Conservation (phyloP, 2,113 vertebrate species). For the Thryonomys swinderianus region DNA sequence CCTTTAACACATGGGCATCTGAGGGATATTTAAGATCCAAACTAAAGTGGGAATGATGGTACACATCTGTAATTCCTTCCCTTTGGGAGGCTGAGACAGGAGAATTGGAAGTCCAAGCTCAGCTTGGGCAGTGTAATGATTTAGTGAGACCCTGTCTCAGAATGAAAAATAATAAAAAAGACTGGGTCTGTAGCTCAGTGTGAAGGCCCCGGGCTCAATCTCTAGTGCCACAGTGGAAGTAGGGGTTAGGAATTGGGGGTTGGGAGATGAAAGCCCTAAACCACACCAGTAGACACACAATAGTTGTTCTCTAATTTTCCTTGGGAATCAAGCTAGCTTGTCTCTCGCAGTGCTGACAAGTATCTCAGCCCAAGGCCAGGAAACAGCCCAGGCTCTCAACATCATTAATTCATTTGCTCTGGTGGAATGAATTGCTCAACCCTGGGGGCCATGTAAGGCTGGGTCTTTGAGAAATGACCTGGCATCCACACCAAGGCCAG, state of each 20-base stretch:
- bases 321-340: constrained; percentile 10
- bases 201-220: neutral
- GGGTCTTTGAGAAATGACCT: constrained; percentile 65
- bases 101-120: neutral
- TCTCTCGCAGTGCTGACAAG: neutral
- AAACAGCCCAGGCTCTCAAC: neutral
- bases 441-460: constrained; percentile 13
- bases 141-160: neutral
- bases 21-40: neutral
- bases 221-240: neutral
- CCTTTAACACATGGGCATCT: neutral
- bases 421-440: constrained; percentile 39
- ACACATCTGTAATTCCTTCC: neutral
- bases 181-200: neutral
- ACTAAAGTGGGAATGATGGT: neutral
- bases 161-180: neutral
- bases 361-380: constrained; percentile 43
- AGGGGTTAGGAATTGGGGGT: neutral
- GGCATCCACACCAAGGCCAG: constrained; percentile 33
- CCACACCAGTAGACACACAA: neutral
- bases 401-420: constrained; percentile 55
- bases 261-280: neutral
- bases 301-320: neutral
- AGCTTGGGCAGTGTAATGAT: neutral
- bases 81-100: neutral